A percentile compares a stretch with the other conserved stretches of the same genome.
These are phyloP conservation scores for Melanotaenia maccullochi DNA, from an alignment of 2,797 vertebrate genomes.

Conservation along the genomic window DNA sequence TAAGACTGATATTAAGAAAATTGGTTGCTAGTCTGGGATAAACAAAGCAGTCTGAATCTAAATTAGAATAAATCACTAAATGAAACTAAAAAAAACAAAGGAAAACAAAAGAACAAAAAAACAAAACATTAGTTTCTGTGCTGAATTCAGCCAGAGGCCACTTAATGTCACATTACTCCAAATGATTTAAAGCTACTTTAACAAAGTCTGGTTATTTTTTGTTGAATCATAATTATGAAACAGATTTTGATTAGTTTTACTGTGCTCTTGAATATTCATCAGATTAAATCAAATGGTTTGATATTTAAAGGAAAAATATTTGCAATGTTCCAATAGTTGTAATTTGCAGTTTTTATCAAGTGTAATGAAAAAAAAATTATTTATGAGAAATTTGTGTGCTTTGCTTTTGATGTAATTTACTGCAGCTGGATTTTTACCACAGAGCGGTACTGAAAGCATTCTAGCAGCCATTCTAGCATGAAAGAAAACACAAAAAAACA, in stretches of 20 bases:
- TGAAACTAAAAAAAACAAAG: too few species aligned
- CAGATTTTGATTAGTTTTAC: neutral
- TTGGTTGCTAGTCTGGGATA: too few species aligned
- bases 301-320: neutral
- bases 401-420: conserved; percentile 30
- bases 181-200: neutral
- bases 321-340: neutral
- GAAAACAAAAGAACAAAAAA: too few species aligned
- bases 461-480: conserved; percentile 25
- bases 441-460: conserved; percentile 23
- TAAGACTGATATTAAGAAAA: too few species aligned
- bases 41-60: too few species aligned
- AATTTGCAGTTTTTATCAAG: neutral
- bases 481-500: too few species aligned
- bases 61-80: too few species aligned
- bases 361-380: neutral
- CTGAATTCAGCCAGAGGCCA: too few species aligned
- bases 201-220: neutral
- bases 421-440: conserved; percentile 15
- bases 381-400: neutral
- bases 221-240: neutral
- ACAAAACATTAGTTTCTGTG: too few species aligned
- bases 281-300: neutral
- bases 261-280: neutral
- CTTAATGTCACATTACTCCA: neutral